Evolutionary conservation across 2,797 vertebrate species (phyloP).

Genomic region (Philypnodon macrostomus): DNA sequence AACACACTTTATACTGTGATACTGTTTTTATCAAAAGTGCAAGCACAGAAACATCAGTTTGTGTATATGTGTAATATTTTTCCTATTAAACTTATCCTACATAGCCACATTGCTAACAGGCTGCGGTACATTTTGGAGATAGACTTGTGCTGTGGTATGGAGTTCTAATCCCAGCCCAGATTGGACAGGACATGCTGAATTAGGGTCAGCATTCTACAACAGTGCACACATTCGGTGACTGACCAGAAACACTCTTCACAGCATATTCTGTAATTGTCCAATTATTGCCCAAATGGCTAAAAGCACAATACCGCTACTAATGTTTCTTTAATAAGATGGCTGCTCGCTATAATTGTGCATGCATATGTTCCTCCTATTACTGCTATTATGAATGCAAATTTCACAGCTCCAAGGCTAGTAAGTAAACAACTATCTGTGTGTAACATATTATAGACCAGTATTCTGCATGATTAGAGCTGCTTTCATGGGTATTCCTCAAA

Average conservation of each 20-base stretch:
- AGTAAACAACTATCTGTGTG: slow-evolving; percentile 29
- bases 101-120: not conserved
- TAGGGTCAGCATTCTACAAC: slow-evolving; percentile 37
- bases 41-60: too few relatives aligned
- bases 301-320: slow-evolving; percentile 35
- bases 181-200: slow-evolving; percentile 37
- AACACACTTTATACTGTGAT: too few relatives aligned
- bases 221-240: slow-evolving; percentile 11
- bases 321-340: slow-evolving; percentile 30
- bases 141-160: slow-evolving; percentile 41
- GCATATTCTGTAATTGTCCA: slow-evolving; percentile 49
- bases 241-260: slow-evolving; percentile 32
- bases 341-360: slow-evolving; percentile 41
- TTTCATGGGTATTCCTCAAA: slow-evolving; percentile 15
- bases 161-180: slow-evolving; percentile 46
- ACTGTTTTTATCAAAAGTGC: too few relatives aligned
- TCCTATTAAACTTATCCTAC: too few relatives aligned
- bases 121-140: not conserved
- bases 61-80: not conserved
- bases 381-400: slow-evolving; percentile 31
- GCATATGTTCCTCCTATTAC: slow-evolving; percentile 20
- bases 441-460: slow-evolving; percentile 14
- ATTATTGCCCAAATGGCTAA: slow-evolving; percentile 54
- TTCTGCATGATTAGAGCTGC: slow-evolving; percentile 21
- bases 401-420: slow-evolving; percentile 15